Base-by-base conservation (phyloP, 2,113 vertebrate genomes). In the Triplophysa dalaica region DNA sequence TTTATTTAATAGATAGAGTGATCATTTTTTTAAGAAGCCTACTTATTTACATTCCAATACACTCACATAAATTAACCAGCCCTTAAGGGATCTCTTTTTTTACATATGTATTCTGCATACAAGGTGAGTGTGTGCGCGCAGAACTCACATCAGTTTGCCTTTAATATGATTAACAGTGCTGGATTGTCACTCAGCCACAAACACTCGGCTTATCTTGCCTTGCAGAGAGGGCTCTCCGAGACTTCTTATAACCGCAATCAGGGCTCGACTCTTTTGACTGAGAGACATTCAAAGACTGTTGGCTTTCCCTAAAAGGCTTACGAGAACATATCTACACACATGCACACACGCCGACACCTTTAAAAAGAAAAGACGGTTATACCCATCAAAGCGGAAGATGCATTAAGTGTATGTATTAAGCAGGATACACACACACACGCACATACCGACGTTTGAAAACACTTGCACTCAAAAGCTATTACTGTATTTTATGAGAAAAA, bases 191-290 rank as follows among this genome's bases (percentile, higher is more conserved):
- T 69, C 73, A 81, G 50, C 26, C 68, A 62, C 63, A 70, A 60
- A 82, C 68, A 78, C 67, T 85, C 68, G 2, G 33, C 78, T 82
- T 85, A 81, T 85, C 81, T 76, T 77, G 63, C 69, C 78, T 77
- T 50, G 72, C 81, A 85, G 81, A 82, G 76, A 81, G 65, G 77
- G 58, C 65, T 80, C 48, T 38, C 68, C 14, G 69, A 81, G 75
- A 54, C 70, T 75, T 26, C 79, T 81, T 67, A 75, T 81, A 84
- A 68, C 56, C 72, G 74, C 60, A 77, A 79, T 82, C 56, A 80
- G 80, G 61, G 61, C 64, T 77, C 58, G 56, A 77, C 64, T 74
- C 50, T 74, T 82, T 78, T 74, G 68, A 80, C 81, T 82, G 62
- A 80, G 63, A 22, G 16, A 73, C 81, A 78, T 75, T 82, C 58